Evolutionary conservation across 2,888 invertebrate species (phyloP), one percentile per base, ranked within the genome.

Genomic region (Lithodes maja): DNA sequence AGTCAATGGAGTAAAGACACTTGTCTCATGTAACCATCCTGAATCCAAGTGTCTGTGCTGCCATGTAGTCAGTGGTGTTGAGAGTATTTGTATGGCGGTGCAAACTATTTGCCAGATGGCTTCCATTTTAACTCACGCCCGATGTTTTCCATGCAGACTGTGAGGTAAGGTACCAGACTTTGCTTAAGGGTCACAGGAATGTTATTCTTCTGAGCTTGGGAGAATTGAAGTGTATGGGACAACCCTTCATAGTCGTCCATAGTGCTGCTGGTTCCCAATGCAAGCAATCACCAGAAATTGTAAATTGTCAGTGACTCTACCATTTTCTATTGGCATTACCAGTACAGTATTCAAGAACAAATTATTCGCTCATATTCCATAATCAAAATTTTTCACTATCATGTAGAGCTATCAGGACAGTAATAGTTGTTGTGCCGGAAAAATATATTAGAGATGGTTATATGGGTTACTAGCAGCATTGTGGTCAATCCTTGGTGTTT

Each of bases 101-200:
- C 88, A 81, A 88, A 84, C 83, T 84, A 75, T 78, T 88, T 88
- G 88, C 88, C 88, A 88, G 84, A 88, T 88, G 88, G 88, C 88
- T 88, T 88, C 88, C 88, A 88, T 88, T 88, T 88, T 78, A 80
- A 80, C 71, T 83, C 84, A 84, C 84, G 84, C 84, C 84, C 79
- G 79, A 84, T 84, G 79, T 86, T 84, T 78, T 17, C 80, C 82
- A 80, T 84, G 80, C 75, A 88, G 88, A 84, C 80, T 88, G 84
- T 88, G 84, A 84, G 84, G 88, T 84, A 54, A 78, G 83, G 79
- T 80, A 54, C 84, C 88, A 84, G 88, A 84, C 80, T 61, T 55
- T 69, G 80, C 68, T 69, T 49, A 61, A 82, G 49, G 68, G 50
- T 69, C 7, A 68, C 15, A 15, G 69, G 82, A 68, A 52, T 82